A percentile compares a stretch with the other conserved stretches of the same genome.
Evolutionary conservation across 1,140 invertebrate genomes (phyloP).

Genomic region (Aphis gossypii): DNA sequence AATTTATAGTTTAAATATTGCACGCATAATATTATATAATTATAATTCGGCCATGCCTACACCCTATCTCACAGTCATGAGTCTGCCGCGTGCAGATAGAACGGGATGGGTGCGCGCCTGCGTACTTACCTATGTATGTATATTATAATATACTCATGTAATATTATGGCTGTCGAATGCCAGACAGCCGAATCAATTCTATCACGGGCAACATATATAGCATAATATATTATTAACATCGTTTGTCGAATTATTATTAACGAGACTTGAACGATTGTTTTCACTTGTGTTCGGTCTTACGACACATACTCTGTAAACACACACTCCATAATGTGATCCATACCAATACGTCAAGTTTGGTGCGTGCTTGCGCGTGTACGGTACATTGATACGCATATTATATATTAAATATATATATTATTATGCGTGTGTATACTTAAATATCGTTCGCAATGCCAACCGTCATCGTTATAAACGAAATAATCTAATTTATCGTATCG

Average conservation of each 20-base stretch:
- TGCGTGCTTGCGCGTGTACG: neutral
- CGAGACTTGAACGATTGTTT: conserved; percentile 9
- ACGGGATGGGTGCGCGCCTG: neutral
- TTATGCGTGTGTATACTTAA: neutral
- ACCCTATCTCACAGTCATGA: neutral
- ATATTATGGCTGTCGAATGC: neutral
- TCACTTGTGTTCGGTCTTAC: conserved; percentile 22
- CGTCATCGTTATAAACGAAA: conserved; percentile 19
- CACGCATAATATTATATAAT: neutral
- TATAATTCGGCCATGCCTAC: neutral
- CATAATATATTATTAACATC: neutral
- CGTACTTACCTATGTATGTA: too few species aligned
- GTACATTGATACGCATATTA: too few species aligned
- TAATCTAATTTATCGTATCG: conserved; percentile 29
- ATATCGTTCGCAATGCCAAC: neutral
- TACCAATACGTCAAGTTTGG: neutral
- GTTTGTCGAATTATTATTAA: conserved; percentile 7
- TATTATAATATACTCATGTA: too few species aligned
- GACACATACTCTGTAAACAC: neutral
- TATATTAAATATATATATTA: too few species aligned
- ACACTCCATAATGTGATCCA: neutral
- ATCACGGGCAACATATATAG: too few species aligned
- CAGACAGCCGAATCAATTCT: neutral
- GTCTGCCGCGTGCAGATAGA: neutral
- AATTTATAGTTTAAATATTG: neutral